Conservation (phyloP, 2,888 invertebrate species). For the Fragum sueziense region DNA sequence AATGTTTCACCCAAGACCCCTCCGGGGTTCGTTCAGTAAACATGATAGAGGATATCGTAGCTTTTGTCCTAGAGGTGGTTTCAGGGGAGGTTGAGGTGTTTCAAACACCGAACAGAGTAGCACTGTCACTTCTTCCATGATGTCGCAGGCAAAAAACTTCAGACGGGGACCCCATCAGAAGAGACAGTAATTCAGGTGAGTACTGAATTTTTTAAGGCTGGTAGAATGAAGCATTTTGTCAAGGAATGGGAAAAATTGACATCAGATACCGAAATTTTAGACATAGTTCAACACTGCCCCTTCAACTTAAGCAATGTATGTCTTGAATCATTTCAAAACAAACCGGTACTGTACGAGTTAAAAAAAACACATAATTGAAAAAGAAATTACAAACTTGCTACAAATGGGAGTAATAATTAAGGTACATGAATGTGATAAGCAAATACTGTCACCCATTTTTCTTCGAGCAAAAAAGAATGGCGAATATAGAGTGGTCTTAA, state of each 20-base stretch:
- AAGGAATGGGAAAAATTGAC: no score
- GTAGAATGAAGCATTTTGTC: no score
- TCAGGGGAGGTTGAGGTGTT: background rate
- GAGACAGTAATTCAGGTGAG: no score
- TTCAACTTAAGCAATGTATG: background rate
- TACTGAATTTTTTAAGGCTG: no score
- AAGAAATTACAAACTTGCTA: no score
- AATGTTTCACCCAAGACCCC: slow-evolving; percentile 13
- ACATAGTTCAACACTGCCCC: slow-evolving; percentile 36
- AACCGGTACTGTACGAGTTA: slow-evolving; percentile 7
- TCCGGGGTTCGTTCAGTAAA: background rate
- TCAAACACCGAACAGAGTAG: background rate
- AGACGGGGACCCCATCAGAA: no score
- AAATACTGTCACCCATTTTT: slow-evolving; percentile 44
- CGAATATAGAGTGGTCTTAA: slow-evolving; percentile 36
- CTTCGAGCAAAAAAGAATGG: slow-evolving; percentile 29
- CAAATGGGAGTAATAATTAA: no score
- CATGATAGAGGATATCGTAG: slow-evolving; percentile 5
- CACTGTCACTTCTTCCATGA: slow-evolving; percentile 11
- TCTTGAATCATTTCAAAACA: background rate
- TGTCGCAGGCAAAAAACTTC: slow-evolving; percentile 10
- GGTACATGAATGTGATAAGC: background rate
- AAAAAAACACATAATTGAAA: slow-evolving; percentile 15
- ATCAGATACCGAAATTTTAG: slow-evolving; percentile 30
- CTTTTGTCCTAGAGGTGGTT: background rate